Percentiles rank a stretch among this genome's conserved stretches.
These are phyloP conservation scores for Chloroceryle amazona DNA, from an alignment of 2,797 vertebrate genomes.

Conservation along the genomic window DNA sequence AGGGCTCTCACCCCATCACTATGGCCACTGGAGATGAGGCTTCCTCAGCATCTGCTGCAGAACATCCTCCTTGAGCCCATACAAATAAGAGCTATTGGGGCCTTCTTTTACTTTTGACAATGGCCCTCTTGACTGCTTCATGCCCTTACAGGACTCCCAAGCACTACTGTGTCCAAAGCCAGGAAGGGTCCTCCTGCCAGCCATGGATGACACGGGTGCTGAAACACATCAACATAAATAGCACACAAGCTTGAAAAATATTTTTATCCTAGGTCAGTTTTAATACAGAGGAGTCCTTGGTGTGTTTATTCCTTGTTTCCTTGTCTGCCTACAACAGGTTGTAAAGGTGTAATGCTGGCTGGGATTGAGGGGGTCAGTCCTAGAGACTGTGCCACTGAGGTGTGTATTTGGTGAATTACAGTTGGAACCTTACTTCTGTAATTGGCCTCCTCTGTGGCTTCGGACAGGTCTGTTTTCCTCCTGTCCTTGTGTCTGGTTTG, in stretches of 20 bases:
- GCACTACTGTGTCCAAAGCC: not conserved
- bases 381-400: not conserved
- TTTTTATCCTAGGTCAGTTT: not conserved
- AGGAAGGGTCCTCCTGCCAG: not conserved
- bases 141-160: not conserved
- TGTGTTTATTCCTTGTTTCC: not conserved
- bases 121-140: not conserved
- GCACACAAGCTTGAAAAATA: fast-evolving
- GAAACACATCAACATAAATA: not conserved
- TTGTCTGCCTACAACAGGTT: not conserved
- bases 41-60: not conserved
- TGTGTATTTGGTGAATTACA: not conserved
- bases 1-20: not conserved
- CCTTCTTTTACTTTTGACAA: not conserved
- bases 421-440: not conserved
- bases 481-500: not conserved
- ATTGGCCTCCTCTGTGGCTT: not conserved
- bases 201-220: not conserved
- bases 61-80: not conserved
- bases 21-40: not conserved
- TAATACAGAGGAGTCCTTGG: not conserved
- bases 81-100: not conserved
- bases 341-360: not conserved
- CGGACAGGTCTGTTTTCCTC: not conserved
- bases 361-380: not conserved